A percentile compares a stretch with the other conserved stretches of the same genome.
phyloP scores from a whole-genome alignment of 2,888 invertebrate genomes.

The Linnaemya vulpina region DNA sequence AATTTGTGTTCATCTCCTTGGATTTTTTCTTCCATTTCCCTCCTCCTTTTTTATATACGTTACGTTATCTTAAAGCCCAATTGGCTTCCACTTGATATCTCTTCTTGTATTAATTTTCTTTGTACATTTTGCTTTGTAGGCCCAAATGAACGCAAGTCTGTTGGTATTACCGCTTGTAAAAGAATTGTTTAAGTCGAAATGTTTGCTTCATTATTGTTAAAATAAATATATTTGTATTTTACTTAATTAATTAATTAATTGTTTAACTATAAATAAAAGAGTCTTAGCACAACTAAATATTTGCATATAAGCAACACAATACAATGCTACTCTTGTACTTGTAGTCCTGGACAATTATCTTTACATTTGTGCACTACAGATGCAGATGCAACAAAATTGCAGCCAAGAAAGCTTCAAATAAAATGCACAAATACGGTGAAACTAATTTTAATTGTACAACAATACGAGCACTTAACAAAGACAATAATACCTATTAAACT shows the following conservation, averaged over 20 bases:
- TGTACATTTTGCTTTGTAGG: neutral
- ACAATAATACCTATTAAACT: conserved; percentile 33
- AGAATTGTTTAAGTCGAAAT: neutral
- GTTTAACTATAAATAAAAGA: conserved; percentile 62
- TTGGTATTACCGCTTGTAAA: neutral
- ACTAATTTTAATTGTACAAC: conserved; percentile 60
- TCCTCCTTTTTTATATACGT: neutral
- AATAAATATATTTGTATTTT: conserved; percentile 61
- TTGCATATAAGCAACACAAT: neutral
- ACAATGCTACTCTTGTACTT: conserved; percentile 13
- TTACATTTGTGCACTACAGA: conserved; percentile 35
- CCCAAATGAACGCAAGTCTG: neutral
- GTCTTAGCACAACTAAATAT: conserved; percentile 21
- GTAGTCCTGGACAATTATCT: conserved; percentile 33
- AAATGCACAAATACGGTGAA: conserved; percentile 43
- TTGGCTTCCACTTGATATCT: neutral
- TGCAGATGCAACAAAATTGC: conserved; percentile 21
- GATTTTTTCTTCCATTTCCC: no score
- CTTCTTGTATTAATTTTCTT: neutral
- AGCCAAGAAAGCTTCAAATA: conserved; percentile 9
- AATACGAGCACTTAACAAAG: conserved; percentile 1
- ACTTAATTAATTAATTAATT: conserved; percentile 63
- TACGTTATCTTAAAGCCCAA: neutral
- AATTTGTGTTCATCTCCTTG: no score
- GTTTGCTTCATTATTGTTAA: conserved; percentile 23